Base-by-base conservation (phyloP, 2,888 invertebrate species). In the Lysandra bellargus region DNA sequence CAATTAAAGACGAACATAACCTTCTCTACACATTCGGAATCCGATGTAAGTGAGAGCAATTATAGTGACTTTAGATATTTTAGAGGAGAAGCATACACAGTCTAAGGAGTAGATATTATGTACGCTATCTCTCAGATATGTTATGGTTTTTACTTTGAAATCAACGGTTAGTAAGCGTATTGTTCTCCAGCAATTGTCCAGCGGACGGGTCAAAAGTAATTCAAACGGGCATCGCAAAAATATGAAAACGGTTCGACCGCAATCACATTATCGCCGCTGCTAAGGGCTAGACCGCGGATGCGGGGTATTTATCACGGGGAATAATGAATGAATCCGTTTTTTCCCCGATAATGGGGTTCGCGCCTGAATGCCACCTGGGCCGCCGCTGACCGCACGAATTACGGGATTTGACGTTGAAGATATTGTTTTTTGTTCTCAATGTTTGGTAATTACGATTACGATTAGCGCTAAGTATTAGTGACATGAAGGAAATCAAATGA, bases 181-280 rank as follows among this genome's bases (percentile, higher is more conserved):
- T 69, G 64, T 69, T 12, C 14, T 4, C 4, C 57, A 17, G 57
- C 57, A 17, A 57, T 57, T 57, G 57, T 17, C 17, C 57, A 17
- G 57, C 57, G 57, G 4, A 37, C 69, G 69, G 5, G 69, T 69
- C 14, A 69, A 69, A 69, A 69, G 33, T 69, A 69, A 69, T 69
- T 33, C 69, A 23, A 33, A 37, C 12, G 33, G 33, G 69, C 69
- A 69, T 17, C 69, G 33, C 57, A 80, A 80, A 80, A 78, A 82
- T 80, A 80, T 80, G 80, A 83, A 83, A 83, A 83, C 80, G 83
- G 80, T 80, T 69, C 79, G 81, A 80, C 83, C 86, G 86, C 89
- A 89, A 90, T 89, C 90, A 90, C 91, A 91, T 91, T 89, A 90
- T 90, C 88, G 87, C 84, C 85, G 84, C 85, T 85, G 86, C 86